These are phyloP conservation scores for Catostylus mosaicus DNA, from an alignment of 30 jellyfish, hydroid and myxozoan species.

Conservation along the genomic window DNA sequence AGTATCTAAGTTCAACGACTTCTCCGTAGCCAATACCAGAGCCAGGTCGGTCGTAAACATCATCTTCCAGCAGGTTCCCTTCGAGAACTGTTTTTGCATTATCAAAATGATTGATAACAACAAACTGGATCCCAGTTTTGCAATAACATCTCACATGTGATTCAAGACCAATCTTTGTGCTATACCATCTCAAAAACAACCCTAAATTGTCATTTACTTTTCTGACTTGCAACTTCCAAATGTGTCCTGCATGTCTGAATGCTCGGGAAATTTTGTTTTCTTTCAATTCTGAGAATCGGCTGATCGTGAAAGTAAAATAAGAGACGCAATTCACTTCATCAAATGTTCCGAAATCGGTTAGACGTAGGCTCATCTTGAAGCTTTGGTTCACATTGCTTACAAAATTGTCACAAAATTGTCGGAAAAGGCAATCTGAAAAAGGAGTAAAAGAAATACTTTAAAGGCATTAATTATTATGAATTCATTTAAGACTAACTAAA, in stretches of 20 bases:
- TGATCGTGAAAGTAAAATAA: slow-evolving; percentile 51
- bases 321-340: slow-evolving; percentile 52
- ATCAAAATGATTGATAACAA: slow-evolving; percentile 70
- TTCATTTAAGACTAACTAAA: too few relatives aligned
- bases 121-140: slow-evolving; percentile 64
- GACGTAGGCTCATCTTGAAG: slow-evolving; percentile 55
- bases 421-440: too few relatives aligned
- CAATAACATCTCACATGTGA: slow-evolving; percentile 56
- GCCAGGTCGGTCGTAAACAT: slow-evolving; percentile 71
- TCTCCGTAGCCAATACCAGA: slow-evolving; percentile 95
- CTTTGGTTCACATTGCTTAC: too few relatives aligned
- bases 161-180: slow-evolving; percentile 43
- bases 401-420: too few relatives aligned
- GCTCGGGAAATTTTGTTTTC: slow-evolving; percentile 68
- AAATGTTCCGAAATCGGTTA: slow-evolving; percentile 64
- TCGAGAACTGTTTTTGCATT: slow-evolving; percentile 55
- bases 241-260: slow-evolving; percentile 83
- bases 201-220: slow-evolving; percentile 79
- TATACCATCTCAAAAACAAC: slow-evolving; percentile 93
- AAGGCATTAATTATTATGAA: too few relatives aligned
- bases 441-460: too few relatives aligned
- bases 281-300: slow-evolving; percentile 15
- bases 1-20: slow-evolving; percentile 39
- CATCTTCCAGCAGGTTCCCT: slow-evolving; percentile 75
- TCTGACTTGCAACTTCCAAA: slow-evolving; percentile 88